A percentile compares a stretch with the other conserved stretches of the same genome.
Evolutionary conservation across 2,888 invertebrate species (phyloP).

Genomic region (Polyommatus iphigenia): DNA sequence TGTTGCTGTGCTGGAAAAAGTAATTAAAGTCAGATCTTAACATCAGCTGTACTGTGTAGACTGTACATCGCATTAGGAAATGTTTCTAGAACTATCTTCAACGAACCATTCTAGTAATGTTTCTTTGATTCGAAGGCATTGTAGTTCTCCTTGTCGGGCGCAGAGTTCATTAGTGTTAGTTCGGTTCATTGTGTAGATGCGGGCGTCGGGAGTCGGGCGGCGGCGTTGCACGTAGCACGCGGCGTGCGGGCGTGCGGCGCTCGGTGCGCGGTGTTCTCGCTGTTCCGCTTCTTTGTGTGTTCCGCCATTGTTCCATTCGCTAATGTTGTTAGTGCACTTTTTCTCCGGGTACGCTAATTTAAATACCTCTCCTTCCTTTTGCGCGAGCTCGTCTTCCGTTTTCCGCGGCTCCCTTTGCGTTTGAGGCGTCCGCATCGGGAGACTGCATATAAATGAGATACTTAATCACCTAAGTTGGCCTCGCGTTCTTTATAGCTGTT

Average conservation of each 20-base stretch:
- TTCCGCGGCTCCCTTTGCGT: constrained; percentile 76
- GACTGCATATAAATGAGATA: constrained; percentile 81
- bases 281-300: constrained; percentile 69
- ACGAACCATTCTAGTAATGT: constrained; percentile 39
- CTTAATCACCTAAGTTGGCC: constrained; percentile 77
- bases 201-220: constrained; percentile 42
- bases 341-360: constrained; percentile 78
- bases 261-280: constrained; percentile 47
- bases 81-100: constrained; percentile 31
- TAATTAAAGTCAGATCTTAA: constrained; percentile 31
- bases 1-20: constrained; percentile 27
- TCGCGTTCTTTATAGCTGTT: constrained; percentile 72
- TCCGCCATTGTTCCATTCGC: constrained; percentile 70
- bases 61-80: constrained; percentile 19
- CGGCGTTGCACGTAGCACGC: constrained; percentile 41
- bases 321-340: constrained; percentile 80
- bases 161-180: constrained; percentile 47
- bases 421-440: constrained; percentile 73
- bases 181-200: constrained; percentile 43
- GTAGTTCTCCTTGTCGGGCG: constrained; percentile 41
- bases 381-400: constrained; percentile 77
- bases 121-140: constrained; percentile 41
- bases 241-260: constrained; percentile 25
- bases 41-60: constrained; percentile 18
- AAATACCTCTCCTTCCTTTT: constrained; percentile 78